A percentile compares a stretch with the other conserved stretches of the same genome.
These are phyloP conservation scores for Macquaria australasica DNA, from an alignment of 2,113 vertebrate species.

Conservation along the genomic window DNA sequence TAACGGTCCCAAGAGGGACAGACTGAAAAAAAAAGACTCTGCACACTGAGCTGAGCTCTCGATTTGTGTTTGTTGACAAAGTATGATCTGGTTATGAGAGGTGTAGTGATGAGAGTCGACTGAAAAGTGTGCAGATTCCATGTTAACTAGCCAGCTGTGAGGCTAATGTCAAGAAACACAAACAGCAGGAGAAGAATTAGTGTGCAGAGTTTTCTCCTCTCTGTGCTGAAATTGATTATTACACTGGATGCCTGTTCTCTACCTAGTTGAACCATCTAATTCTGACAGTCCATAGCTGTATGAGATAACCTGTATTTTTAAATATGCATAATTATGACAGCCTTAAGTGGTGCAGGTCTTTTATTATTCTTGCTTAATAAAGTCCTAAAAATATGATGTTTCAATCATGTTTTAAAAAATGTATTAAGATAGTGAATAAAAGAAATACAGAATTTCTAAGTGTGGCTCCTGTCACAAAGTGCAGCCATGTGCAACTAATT, in stretches of 20 bases:
- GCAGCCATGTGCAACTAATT: constrained; percentile 28
- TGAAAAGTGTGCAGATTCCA: background rate
- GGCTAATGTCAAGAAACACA: background rate
- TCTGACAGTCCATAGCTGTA: background rate
- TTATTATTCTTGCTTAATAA: background rate
- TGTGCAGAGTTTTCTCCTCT: background rate
- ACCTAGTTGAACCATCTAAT: too few relatives aligned
- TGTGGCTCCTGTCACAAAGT: constrained; percentile 7
- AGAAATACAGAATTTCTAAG: too few relatives aligned
- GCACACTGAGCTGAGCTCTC: background rate
- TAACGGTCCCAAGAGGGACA: background rate
- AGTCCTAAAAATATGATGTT: background rate
- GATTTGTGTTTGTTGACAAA: constrained; percentile 13
- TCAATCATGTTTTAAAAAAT: too few relatives aligned
- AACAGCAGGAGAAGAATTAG: background rate
- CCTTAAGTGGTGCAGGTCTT: background rate
- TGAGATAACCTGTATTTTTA: background rate
- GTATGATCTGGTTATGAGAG: background rate
- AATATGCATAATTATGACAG: background rate
- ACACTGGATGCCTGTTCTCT: background rate
- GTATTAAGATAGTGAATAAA: background rate
- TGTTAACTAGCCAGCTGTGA: background rate
- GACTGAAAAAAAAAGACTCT: background rate
- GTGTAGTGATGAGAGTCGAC: background rate
- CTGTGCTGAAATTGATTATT: background rate